phyloP scores from a whole-genome alignment of 2,113 vertebrate species.

The Antennarius striatus region DNA sequence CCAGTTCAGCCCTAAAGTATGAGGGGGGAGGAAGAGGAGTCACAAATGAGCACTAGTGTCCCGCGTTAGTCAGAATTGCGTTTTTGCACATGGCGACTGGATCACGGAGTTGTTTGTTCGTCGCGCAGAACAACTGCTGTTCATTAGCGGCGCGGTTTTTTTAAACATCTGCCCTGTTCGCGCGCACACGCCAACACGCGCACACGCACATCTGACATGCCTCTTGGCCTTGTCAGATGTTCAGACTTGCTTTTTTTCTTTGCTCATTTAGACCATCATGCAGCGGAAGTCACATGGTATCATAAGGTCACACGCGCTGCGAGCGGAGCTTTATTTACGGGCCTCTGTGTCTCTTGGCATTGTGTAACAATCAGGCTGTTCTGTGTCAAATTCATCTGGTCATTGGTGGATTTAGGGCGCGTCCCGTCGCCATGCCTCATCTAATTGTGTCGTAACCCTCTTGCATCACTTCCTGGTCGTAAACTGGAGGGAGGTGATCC shows the following conservation, averaged over 20 bases:
- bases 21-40: background rate
- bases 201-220: constrained; percentile 44
- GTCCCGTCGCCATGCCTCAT: background rate
- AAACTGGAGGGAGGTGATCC: background rate
- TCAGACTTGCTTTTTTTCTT: constrained; percentile 63
- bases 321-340: constrained; percentile 61
- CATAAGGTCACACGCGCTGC: constrained; percentile 63
- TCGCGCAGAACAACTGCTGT: constrained; percentile 53
- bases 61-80: constrained; percentile 12
- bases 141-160: constrained; percentile 63
- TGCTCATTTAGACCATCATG: constrained; percentile 68
- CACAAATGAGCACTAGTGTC: constrained; percentile 29
- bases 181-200: background rate
- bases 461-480: too few relatives aligned
- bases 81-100: constrained; percentile 50
- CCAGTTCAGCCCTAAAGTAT: constrained; percentile 48
- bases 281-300: constrained; percentile 68
- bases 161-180: constrained; percentile 50
- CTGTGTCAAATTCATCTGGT: background rate
- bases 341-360: constrained; percentile 31
- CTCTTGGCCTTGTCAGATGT: constrained; percentile 75
- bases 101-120: constrained; percentile 27
- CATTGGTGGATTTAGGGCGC: too few relatives aligned
- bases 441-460: background rate
- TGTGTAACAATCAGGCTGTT: constrained; percentile 33